Conservation (phyloP, 2,113 vertebrate genomes). For the Podarcis muralis region DNA sequence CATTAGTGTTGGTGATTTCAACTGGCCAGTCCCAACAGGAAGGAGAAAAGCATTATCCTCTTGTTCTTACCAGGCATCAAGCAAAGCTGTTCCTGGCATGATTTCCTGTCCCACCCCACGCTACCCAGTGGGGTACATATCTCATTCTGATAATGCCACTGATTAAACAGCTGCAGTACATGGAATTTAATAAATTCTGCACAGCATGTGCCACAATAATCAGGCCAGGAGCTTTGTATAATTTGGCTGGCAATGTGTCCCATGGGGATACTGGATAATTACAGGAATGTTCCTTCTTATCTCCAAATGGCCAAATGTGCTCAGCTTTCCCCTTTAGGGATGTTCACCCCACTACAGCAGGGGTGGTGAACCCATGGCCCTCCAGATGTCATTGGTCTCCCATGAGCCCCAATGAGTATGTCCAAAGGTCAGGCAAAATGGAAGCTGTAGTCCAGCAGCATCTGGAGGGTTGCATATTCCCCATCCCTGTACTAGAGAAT, state of each 20-base stretch:
- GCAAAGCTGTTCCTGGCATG: slow-evolving; percentile 52
- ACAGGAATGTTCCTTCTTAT: slow-evolving; percentile 58
- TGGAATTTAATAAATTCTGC: slow-evolving; percentile 69
- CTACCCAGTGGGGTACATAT: slow-evolving; percentile 60
- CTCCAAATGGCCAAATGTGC: slow-evolving; percentile 38
- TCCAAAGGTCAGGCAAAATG: not conserved
- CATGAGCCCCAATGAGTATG: not conserved
- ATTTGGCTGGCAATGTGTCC: slow-evolving; percentile 55
- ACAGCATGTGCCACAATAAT: slow-evolving; percentile 60
- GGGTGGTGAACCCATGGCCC: not conserved
- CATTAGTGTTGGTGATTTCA: slow-evolving; percentile 48
- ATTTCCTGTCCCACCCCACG: slow-evolving; percentile 57
- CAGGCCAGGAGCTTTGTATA: slow-evolving; percentile 55
- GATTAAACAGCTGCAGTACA: slow-evolving; percentile 64
- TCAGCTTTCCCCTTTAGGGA: slow-evolving; percentile 46
- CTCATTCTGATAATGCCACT: slow-evolving; percentile 55
- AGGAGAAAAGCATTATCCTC: slow-evolving; percentile 41
- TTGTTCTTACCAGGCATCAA: slow-evolving; percentile 56
- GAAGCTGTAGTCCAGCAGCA: not conserved
- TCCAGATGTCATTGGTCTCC: not conserved
- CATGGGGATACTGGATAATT: slow-evolving; percentile 47
- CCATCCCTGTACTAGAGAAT: not conserved
- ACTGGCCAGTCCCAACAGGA: slow-evolving; percentile 41
- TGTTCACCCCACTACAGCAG: not conserved
- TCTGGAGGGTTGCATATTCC: not conserved